These are phyloP conservation scores for Rhynchonycteris naso DNA, from an alignment of 2,797 vertebrate species.

Conservation along the genomic window DNA sequence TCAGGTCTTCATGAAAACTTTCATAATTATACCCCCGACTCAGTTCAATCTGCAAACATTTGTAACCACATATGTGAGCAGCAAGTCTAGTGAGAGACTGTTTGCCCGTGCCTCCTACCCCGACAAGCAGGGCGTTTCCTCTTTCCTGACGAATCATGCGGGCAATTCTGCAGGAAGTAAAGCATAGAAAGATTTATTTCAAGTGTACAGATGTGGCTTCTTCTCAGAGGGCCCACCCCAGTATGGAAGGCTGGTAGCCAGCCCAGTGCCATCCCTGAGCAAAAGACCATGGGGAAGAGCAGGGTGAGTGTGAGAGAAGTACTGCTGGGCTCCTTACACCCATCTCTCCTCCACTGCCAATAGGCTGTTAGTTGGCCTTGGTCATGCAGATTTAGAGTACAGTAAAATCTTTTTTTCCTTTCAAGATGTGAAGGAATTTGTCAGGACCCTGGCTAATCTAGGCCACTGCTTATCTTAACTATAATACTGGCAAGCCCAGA, in stretches of 20 bases:
- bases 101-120: slow-evolving; percentile 94
- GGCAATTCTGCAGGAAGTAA: slow-evolving; percentile 87
- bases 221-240: background rate
- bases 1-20: slow-evolving; percentile 93
- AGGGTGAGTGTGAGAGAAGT: too few relatives aligned
- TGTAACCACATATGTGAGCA: slow-evolving; percentile 91
- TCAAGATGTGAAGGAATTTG: background rate
- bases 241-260: background rate
- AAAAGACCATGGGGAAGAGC: background rate
- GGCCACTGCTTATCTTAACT: background rate
- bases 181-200: background rate
- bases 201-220: background rate
- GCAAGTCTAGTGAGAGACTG: slow-evolving; percentile 92
- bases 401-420: background rate
- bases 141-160: slow-evolving; percentile 94
- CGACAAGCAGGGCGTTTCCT: slow-evolving; percentile 93
- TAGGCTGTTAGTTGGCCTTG: background rate
- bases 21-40: slow-evolving; percentile 93
- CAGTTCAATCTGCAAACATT: slow-evolving; percentile 92
- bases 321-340: background rate
- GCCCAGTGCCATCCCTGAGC: background rate
- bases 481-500: background rate
- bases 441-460: background rate
- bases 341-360: background rate
- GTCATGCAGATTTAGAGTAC: background rate